phyloP scores from a whole-genome alignment of 2,113 vertebrate genomes.

The Chauna torquata region DNA sequence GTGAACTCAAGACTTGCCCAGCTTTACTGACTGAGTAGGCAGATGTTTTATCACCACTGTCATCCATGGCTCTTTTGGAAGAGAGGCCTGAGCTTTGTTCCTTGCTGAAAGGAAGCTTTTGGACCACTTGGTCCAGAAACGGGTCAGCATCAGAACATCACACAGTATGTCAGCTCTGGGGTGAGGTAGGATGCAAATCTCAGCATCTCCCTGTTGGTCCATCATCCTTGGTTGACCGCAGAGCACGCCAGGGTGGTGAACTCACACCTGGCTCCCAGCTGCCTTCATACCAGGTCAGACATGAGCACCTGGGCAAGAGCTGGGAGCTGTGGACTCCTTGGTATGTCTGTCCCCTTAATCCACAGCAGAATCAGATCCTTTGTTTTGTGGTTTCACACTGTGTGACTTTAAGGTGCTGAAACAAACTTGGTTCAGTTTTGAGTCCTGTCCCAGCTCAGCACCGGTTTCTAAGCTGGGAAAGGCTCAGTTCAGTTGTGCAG shows the following conservation, averaged over 20 bases:
- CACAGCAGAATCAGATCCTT: not conserved
- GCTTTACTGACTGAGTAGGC: no score
- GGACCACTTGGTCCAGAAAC: not conserved
- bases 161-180: not conserved
- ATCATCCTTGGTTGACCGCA: not conserved
- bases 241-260: accelerated
- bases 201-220: not conserved
- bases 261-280: not conserved
- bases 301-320: accelerated
- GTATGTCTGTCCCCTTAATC: not conserved
- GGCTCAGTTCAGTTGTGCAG: not conserved
- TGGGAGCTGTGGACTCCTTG: not conserved
- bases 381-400: not conserved
- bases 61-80: not conserved
- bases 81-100: not conserved
- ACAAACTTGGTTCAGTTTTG: no score
- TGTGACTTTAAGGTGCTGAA: no score
- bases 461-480: not conserved
- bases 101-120: not conserved
- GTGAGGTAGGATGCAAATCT: no score
- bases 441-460: no score
- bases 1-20: not conserved
- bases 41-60: not conserved
- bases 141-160: not conserved
- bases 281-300: not conserved